Percentiles rank a stretch among this genome's conserved stretches.
Conservation (phyloP, 2,888 invertebrate genomes). For the Mantis religiosa region DNA sequence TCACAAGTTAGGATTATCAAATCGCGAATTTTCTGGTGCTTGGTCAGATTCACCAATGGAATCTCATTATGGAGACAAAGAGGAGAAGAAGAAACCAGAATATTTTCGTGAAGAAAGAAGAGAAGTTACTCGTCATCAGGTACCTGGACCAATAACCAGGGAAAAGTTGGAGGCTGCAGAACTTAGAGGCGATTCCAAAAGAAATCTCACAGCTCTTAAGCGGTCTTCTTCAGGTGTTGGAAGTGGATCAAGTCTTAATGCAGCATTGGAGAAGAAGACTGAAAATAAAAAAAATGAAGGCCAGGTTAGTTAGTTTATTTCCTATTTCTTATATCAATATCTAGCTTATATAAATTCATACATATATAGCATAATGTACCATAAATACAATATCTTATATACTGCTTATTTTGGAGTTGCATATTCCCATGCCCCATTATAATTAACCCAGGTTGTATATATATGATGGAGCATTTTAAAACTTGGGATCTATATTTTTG, state of each 20-base stretch:
- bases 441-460: too few relatives aligned
- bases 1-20: conserved; percentile 13
- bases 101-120: conserved; percentile 22
- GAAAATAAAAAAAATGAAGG: conserved; percentile 5
- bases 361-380: too few relatives aligned
- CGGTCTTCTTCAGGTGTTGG: conserved; percentile 36
- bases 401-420: too few relatives aligned
- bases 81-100: conserved; percentile 41
- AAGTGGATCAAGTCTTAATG: not conserved
- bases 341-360: too few relatives aligned
- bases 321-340: too few relatives aligned
- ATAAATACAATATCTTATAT: too few relatives aligned
- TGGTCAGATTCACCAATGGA: conserved; percentile 52
- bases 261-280: conserved; percentile 17
- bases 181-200: conserved; percentile 42
- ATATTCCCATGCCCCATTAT: too few relatives aligned
- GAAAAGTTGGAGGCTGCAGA: conserved; percentile 59
- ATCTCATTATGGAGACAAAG: conserved; percentile 30
- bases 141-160: conserved; percentile 58
- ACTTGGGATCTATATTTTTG: too few relatives aligned
- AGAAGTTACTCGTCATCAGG: conserved; percentile 41
- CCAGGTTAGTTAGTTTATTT: too few relatives aligned
- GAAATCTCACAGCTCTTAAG: conserved; percentile 51
- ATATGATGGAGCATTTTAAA: too few relatives aligned
- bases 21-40: conserved; percentile 40